Evolutionary conservation across 2,113 vertebrate genomes (phyloP).

Genomic region (Triplophysa rosa): DNA sequence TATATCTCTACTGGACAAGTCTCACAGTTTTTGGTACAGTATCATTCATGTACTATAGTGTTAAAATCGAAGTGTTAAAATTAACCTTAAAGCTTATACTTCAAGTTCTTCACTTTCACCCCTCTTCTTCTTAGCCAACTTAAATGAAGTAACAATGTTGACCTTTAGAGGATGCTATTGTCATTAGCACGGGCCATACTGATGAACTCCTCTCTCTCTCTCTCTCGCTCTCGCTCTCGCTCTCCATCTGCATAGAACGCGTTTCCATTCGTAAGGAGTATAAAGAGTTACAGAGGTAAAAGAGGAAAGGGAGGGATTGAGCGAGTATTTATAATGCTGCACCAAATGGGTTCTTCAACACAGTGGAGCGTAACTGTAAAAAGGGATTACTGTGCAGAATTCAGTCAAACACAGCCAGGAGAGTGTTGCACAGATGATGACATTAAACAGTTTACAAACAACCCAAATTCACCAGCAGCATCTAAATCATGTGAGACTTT

Average conservation of each 20-base stretch:
- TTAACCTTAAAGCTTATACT: too few relatives aligned
- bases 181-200: conserved; percentile 34
- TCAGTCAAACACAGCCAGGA: conserved; percentile 38
- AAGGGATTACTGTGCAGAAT: conserved; percentile 56
- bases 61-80: too few relatives aligned
- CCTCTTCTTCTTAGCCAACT: neutral
- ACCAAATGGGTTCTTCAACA: conserved; percentile 30
- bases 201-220: neutral
- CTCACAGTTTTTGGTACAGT: too few relatives aligned
- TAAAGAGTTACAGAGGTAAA: conserved; percentile 12
- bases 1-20: too few relatives aligned
- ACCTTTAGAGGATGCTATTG: conserved; percentile 55
- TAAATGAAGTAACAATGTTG: conserved; percentile 33
- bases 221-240: neutral
- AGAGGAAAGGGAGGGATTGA: conserved; percentile 15
- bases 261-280: conserved; percentile 28
- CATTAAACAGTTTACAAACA: conserved; percentile 49
- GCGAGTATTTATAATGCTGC: conserved; percentile 47
- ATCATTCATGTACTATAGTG: too few relatives aligned
- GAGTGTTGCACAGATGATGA: conserved; percentile 31
- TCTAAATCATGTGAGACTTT: conserved; percentile 41
- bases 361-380: conserved; percentile 55
- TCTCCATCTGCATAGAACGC: conserved; percentile 17
- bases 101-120: neutral
- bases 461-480: conserved; percentile 44